Base-by-base conservation (phyloP, 1,140 invertebrate genomes). In the Drosophila albomicans region DNA sequence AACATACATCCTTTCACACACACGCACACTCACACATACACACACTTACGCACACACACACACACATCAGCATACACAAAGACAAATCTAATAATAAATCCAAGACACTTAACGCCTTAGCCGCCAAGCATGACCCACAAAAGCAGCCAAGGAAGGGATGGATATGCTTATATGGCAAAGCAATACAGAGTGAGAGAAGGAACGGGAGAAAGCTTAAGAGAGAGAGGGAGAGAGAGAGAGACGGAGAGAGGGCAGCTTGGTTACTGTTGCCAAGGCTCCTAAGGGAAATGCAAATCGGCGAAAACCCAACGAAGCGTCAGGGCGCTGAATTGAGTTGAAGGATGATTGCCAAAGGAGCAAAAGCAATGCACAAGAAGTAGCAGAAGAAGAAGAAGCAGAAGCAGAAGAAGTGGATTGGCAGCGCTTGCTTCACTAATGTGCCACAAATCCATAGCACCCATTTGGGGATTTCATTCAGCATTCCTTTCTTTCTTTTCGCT, bases 61-160 rank as follows among this genome's bases (percentile, higher is more conserved):
- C 20, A 20, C 58, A 66, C 43, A 58, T 62, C 61, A 16, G 41
- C 46, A 15, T 28, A 58, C 41, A 69, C 54, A 68, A 63, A 74
- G 63, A 81, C 84, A 88, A 88, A 89, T 88, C 84, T 84, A 89
- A 88, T 84, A 89, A 88, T 87, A 88, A 88, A 89, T 89, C 84
- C 84, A 79, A 88, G 84, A 79, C 84, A 88, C 84, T 88, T 88
- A 88, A 88, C 84, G 84, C 84, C 85, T 89, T 67, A 87, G 85
- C 84, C 79, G 77, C 84, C 77, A 48, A 79, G 76, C 84, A 79
- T 82, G 82, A 84, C 81, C 81, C 81, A 84, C 84, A 88, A 87
- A 25, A 82, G 25, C 68, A 81, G 74, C 66, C 73, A 70, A 77
- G 74, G 77, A 66, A 80, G 69, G 77, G 81, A 82, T 81, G 52